A percentile compares a stretch with the other conserved stretches of the same genome.
These are phyloP conservation scores for Drosophila sp. DNA, from an alignment of 1,140 invertebrate genomes.

Conservation along the genomic window DNA sequence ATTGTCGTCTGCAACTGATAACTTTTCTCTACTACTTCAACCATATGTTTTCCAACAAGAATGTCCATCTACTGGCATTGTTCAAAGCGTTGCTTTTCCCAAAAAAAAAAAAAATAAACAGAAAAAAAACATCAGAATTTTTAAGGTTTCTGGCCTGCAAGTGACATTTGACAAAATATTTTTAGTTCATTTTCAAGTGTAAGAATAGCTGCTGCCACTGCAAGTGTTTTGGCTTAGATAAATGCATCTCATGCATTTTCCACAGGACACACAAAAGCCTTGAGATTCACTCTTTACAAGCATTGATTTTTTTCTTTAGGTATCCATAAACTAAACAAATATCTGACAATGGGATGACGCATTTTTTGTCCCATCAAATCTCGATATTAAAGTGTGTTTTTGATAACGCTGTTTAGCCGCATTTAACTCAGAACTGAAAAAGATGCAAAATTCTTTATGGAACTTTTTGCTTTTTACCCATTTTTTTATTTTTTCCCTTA, in stretches of 20 bases:
- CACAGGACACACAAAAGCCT: neutral
- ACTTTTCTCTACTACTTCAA: conserved; percentile 22
- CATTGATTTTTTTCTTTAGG: too few species aligned
- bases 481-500: too few species aligned
- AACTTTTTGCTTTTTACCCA: too few species aligned
- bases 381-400: too few species aligned
- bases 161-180: conserved; percentile 66
- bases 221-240: conserved; percentile 63
- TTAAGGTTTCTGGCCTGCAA: conserved; percentile 38
- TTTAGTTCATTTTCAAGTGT: conserved; percentile 66
- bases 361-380: too few species aligned
- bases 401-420: too few species aligned
- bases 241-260: conserved; percentile 62
- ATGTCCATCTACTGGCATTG: conserved; percentile 5
- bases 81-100: neutral
- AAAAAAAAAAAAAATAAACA: neutral
- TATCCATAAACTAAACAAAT: too few species aligned
- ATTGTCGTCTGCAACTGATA: conserved; percentile 57
- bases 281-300: neutral
- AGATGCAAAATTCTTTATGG: too few species aligned
- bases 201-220: conserved; percentile 27
- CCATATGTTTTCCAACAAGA: conserved; percentile 35
- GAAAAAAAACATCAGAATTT: conserved; percentile 13
- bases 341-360: too few species aligned
- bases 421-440: too few species aligned